Conservation (phyloP, 1,140 invertebrate species). For the Drosophila littoralis region DNA sequence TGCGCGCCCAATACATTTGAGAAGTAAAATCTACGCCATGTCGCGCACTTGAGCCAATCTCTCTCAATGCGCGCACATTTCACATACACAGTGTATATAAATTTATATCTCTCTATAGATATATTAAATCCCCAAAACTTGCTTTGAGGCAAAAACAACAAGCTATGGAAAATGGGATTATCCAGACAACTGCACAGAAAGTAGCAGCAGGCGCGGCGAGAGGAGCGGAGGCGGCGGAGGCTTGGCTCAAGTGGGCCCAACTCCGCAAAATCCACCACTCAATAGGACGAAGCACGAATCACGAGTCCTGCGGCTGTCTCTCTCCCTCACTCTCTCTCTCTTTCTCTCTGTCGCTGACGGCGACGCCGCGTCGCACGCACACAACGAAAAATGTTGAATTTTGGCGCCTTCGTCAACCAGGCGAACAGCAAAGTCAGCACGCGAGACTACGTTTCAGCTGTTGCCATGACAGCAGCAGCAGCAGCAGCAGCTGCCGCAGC, state of each 20-base stretch:
- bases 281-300: not conserved
- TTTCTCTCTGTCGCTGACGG: conserved; percentile 14
- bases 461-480: conserved; percentile 33
- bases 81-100: not conserved
- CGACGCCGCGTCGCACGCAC: conserved; percentile 61
- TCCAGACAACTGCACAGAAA: too few species aligned
- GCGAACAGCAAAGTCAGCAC: conserved; percentile 52
- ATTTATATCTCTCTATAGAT: not conserved
- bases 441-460: not conserved
- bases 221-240: conserved; percentile 18
- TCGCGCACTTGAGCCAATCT: conserved; percentile 78
- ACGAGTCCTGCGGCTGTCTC: not conserved
- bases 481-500: conserved; percentile 3
- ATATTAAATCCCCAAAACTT: conserved; percentile 63
- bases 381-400: conserved; percentile 82
- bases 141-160: conserved; percentile 40
- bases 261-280: conserved; percentile 46
- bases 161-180: conserved; percentile 64
- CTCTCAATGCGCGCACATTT: conserved; percentile 35
- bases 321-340: too few species aligned
- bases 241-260: conserved; percentile 19
- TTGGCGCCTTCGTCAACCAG: conserved; percentile 80
- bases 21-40: conserved; percentile 83
- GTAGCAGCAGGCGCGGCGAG: conserved; percentile 30
- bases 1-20: conserved; percentile 79